Evolutionary conservation across 2,888 invertebrate species (phyloP).

Genomic region (Lordiphosa andalusiaca): DNA sequence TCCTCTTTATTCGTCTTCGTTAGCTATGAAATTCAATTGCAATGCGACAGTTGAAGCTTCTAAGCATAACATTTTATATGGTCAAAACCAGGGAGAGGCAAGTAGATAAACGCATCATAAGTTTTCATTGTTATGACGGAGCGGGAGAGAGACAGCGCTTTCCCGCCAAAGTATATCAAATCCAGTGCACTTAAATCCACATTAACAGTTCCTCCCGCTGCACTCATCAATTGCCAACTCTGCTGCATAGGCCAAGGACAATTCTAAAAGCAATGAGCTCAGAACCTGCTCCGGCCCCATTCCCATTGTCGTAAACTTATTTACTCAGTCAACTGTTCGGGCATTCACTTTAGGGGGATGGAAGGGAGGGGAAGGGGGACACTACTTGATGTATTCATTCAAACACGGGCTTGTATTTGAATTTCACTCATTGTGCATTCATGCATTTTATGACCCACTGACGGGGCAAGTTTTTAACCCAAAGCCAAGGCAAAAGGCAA

Average conservation of each 20-base stretch:
- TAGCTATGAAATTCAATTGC: constrained; percentile 17
- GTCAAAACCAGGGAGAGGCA: neutral
- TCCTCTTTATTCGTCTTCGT: constrained; percentile 1
- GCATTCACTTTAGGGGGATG: constrained; percentile 32
- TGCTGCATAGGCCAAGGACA: constrained; percentile 36
- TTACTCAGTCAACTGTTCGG: constrained; percentile 52
- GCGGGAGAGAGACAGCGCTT: neutral
- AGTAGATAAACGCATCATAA: constrained; percentile 19
- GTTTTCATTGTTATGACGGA: constrained; percentile 20
- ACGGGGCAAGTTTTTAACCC: constrained; percentile 31
- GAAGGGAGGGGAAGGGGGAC: neutral
- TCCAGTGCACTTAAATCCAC: constrained; percentile 22
- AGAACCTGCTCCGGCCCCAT: neutral
- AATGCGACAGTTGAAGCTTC: neutral
- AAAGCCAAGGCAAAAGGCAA: constrained; percentile 22
- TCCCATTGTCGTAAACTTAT: constrained; percentile 30
- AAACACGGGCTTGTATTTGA: constrained; percentile 43
- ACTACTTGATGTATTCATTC: constrained; percentile 49
- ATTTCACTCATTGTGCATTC: constrained; percentile 56
- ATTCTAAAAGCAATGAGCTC: constrained; percentile 11
- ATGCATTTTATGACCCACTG: constrained; percentile 51
- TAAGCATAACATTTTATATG: constrained; percentile 29
- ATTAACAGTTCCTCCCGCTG: constrained; percentile 10
- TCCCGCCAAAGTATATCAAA: constrained; percentile 23
- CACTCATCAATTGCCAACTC: constrained; percentile 1